Conservation (phyloP, 2,113 vertebrate species). For the Abramis brama region DNA sequence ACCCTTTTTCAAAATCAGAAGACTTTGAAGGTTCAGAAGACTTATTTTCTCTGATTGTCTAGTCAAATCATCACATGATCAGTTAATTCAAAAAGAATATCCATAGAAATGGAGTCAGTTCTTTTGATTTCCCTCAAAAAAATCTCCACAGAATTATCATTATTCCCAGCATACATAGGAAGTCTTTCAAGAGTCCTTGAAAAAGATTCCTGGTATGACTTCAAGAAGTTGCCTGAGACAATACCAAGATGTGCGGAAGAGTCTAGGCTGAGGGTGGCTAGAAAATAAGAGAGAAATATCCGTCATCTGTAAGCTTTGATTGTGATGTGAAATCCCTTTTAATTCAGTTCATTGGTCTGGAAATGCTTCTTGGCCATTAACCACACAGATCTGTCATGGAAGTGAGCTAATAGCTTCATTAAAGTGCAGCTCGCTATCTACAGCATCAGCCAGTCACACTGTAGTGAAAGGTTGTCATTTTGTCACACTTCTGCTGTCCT, state of each 20-base stretch:
- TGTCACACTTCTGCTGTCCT: neutral
- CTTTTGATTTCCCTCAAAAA: neutral
- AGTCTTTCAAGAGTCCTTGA: neutral
- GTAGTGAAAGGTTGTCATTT: conserved; percentile 27
- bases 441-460: conserved; percentile 9
- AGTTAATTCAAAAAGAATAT: neutral
- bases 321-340: conserved; percentile 5
- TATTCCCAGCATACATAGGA: neutral
- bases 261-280: neutral
- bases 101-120: neutral
- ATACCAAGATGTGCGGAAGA: neutral
- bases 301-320: neutral
- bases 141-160: neutral
- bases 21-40: neutral
- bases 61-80: neutral
- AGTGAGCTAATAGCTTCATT: conserved; percentile 43
- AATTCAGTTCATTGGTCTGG: conserved; percentile 31
- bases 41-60: neutral
- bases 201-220: neutral
- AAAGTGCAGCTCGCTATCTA: conserved; percentile 11
- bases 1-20: neutral
- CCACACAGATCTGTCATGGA: conserved; percentile 25
- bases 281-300: neutral
- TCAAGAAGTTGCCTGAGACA: neutral
- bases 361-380: conserved; percentile 2